phyloP scores from a whole-genome alignment of 2,888 invertebrate species.

The Helicoverpa assulta region DNA sequence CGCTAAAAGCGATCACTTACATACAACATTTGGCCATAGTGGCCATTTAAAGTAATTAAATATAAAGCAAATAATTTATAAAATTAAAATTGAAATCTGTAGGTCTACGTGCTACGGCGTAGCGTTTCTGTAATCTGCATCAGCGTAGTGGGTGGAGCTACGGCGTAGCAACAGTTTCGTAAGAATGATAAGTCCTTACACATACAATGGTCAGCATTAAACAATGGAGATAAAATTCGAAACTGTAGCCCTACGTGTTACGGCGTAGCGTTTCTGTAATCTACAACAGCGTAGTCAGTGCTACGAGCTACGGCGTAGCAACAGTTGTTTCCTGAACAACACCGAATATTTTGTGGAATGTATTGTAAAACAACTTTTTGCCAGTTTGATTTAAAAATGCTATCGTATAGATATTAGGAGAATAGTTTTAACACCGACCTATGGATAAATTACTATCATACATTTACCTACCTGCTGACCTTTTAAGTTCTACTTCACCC shows the following conservation, averaged over 20 bases:
- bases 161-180: not conserved
- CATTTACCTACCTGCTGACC: no score
- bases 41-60: no score
- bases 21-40: no score
- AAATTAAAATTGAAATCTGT: constrained; percentile 1
- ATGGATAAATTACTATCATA: no score
- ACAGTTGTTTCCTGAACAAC: constrained; percentile 18
- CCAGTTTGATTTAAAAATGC: no score
- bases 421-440: no score
- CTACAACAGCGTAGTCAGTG: constrained; percentile 25
- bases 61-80: no score
- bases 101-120: constrained; percentile 5
- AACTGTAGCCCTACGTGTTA: not conserved
- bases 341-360: constrained; percentile 1
- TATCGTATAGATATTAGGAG: no score
- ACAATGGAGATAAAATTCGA: not conserved
- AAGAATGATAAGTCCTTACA: not conserved
- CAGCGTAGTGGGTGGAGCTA: no score
- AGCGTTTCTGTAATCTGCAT: constrained; percentile 23
- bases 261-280: constrained; percentile 17
- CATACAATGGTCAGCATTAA: no score
- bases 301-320: constrained; percentile 41
- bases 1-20: no score
- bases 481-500: not conserved
- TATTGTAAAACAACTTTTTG: no score